A percentile compares a stretch with the other conserved stretches of the same genome.
Conservation (phyloP, 2,797 vertebrate species). For the Fringilla coelebs region DNA sequence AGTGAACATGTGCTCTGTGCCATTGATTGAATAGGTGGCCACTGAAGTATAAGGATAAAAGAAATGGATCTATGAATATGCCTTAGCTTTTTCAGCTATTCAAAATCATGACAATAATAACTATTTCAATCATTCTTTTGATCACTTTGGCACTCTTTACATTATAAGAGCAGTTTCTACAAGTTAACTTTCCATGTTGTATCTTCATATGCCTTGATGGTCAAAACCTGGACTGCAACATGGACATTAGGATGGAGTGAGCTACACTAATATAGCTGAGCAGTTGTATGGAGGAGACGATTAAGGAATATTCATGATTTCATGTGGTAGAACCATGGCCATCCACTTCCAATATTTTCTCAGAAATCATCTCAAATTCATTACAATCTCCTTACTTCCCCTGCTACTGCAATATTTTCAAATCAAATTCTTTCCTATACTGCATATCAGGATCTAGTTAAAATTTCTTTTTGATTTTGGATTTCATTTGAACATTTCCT, state of each 20-base stretch:
- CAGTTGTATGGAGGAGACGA: not conserved
- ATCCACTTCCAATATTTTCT: not conserved
- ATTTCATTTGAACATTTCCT: not conserved
- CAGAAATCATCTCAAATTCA: not conserved
- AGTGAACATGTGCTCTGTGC: too few relatives aligned
- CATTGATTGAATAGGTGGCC: not conserved
- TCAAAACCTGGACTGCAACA: not conserved
- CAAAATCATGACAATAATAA: not conserved
- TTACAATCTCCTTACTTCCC: not conserved
- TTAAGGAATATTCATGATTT: not conserved
- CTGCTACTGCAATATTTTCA: not conserved
- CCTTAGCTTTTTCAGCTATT: not conserved
- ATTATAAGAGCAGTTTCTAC: not conserved
- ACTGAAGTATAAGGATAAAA: not conserved
- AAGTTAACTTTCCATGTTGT: not conserved
- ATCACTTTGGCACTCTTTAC: not conserved
- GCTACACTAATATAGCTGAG: not conserved
- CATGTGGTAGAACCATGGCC: not conserved
- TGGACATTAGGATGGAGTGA: not conserved
- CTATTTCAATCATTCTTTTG: not conserved
- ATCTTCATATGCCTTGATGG: not conserved
- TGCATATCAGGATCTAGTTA: not conserved
- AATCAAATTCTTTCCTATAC: not conserved
- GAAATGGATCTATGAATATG: not conserved
- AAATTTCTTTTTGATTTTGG: not conserved